These are phyloP conservation scores for Anableps anableps DNA, from an alignment of 2,797 vertebrate species.

Conservation along the genomic window DNA sequence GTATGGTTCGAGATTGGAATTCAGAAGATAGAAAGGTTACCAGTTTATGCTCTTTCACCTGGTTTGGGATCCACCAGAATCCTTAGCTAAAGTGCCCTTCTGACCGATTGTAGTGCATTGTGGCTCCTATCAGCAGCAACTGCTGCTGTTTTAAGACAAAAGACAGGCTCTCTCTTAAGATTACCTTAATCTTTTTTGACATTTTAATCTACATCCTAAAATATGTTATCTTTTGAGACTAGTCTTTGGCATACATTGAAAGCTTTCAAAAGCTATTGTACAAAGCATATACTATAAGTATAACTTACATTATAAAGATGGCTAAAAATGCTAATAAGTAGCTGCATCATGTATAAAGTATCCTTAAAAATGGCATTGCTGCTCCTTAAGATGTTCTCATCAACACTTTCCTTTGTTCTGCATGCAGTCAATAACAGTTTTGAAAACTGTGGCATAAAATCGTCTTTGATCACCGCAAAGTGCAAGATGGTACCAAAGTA, in stretches of 20 bases:
- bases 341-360: background rate
- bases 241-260: background rate
- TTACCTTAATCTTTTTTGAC: background rate
- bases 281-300: background rate
- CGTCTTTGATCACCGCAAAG: background rate
- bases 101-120: constrained; percentile 8
- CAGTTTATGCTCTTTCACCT: constrained; percentile 56
- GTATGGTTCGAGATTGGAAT: constrained; percentile 37
- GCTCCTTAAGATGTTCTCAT: background rate
- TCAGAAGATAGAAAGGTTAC: constrained; percentile 47
- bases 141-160: constrained; percentile 20
- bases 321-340: background rate
- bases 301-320: background rate
- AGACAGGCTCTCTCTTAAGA: background rate
- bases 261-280: background rate
- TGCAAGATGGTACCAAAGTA: background rate
- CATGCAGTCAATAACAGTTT: background rate
- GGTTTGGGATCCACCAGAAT: constrained; percentile 65
- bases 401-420: constrained; percentile 6
- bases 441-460: constrained; percentile 23
- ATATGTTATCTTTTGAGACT: background rate
- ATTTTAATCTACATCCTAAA: background rate
- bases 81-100: constrained; percentile 37
- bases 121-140: constrained; percentile 12
- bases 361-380: background rate